Base-by-base conservation (phyloP, 2,888 invertebrate genomes). In the Drosophila maculinotata region DNA sequence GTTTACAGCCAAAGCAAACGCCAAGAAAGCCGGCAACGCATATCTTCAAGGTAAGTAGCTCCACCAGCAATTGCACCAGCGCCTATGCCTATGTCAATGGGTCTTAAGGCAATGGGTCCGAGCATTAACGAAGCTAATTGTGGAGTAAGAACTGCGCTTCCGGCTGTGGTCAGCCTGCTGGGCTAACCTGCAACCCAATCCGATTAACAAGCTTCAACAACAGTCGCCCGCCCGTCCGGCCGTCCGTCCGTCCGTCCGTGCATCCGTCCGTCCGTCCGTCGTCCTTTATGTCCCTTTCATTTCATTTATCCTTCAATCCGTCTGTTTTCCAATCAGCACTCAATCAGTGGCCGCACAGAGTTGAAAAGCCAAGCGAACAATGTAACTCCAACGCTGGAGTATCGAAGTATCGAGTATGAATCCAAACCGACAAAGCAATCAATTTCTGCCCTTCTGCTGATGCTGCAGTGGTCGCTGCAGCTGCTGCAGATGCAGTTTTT, bases 1-100 rank as follows among this genome's bases (percentile, higher is more conserved):
- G 92, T 3, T 90, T 92, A 0, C 90, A 91, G 7, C 91, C 92
- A 14, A 82, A 83, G 39, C 89, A 88, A 47, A 78, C 87, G 52
- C 76, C 85, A 20, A 85, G 88, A 17, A 89, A 90, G 48, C 83
- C 88, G 25, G 71, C 87, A 33, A 79, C 87, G 59, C 89, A 90
- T 54, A 78, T 90, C 49, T 90, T 87, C 62, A 83, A 81, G 66
- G 89, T 89, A 70, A 69, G 83, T 69, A 64, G 17, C 15, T 14
- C 10, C 7, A 25, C n/a, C 35, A n/a, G n/a, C n/a, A n/a, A n/a
- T n/a, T 1, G 14, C 7, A 5, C 20, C 25, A n/a, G 35, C n/a
- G 3, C 8, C 17, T n/a, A 8, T 25, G 10, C n/a, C 53, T 1
- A 10, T 26, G n/a, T n/a, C n/a, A n/a, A n/a, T n/a, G n/a, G n/a